Conservation (phyloP, 2,797 vertebrate species). For the Rhincodon typus region DNA sequence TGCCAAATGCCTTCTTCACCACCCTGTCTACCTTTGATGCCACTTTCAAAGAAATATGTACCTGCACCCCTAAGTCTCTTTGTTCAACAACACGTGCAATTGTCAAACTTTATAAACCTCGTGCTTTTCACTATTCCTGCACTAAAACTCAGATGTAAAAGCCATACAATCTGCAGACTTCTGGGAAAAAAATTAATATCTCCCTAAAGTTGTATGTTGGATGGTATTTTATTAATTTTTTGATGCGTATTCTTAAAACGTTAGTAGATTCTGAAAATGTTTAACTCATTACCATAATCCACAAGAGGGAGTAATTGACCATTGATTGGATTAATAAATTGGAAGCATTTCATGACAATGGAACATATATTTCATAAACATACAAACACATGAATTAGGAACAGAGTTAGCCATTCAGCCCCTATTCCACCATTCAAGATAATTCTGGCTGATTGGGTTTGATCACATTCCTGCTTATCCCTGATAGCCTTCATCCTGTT, state of each 20-base stretch:
- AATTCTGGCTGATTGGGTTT: too few species aligned
- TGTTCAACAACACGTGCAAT: too few species aligned
- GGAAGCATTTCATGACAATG: background rate
- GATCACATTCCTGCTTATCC: too few species aligned
- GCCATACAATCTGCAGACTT: background rate
- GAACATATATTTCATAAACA: background rate
- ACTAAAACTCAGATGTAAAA: background rate
- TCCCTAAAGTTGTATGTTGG: background rate
- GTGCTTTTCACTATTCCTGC: background rate
- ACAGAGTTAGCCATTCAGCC: too few species aligned
- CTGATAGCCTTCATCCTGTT: too few species aligned
- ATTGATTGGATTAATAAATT: background rate
- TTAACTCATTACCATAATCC: too few species aligned
- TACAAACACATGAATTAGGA: too few species aligned
- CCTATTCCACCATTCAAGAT: too few species aligned
- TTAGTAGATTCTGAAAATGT: background rate
- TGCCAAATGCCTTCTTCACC: too few species aligned
- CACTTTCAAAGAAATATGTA: too few species aligned
- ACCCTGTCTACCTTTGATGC: too few species aligned
- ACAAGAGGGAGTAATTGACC: conserved; percentile 27
- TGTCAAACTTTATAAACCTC: background rate
- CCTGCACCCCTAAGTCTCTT: too few species aligned
- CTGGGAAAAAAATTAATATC: background rate
- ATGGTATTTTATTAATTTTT: background rate
- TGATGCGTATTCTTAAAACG: background rate